Percentiles rank a stretch among this genome's conserved stretches.
Evolutionary conservation across 2,888 invertebrate genomes (phyloP).

Genomic region (Sinodicranocentrus sp.): DNA sequence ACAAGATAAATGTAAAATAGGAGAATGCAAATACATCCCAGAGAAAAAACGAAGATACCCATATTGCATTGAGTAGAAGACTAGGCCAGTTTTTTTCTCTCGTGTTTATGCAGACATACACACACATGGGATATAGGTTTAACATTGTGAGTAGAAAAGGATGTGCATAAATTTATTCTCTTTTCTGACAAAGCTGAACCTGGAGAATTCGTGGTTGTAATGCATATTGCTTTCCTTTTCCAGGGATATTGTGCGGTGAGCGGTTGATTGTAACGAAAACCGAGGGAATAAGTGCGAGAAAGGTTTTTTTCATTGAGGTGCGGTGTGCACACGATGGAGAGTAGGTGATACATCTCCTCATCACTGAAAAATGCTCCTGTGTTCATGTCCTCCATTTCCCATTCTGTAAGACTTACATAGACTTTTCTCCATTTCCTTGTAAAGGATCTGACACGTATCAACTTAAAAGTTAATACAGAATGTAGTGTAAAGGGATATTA

Average conservation of each 20-base stretch:
- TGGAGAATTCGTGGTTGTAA: slow-evolving; percentile 44
- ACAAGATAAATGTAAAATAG: background rate
- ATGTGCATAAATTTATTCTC: slow-evolving; percentile 62
- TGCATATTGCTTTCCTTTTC: slow-evolving; percentile 6
- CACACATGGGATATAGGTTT: background rate
- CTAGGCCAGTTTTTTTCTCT: background rate
- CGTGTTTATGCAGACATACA: background rate
- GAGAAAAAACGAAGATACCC: background rate
- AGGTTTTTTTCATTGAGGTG: slow-evolving; percentile 25
- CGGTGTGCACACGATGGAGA: background rate
- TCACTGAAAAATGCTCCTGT: slow-evolving; percentile 37
- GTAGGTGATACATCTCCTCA: slow-evolving; percentile 40
- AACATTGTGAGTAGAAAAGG: slow-evolving; percentile 20
- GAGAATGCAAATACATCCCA: slow-evolving; percentile 43
- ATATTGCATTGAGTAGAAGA: background rate
- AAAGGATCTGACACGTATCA: slow-evolving; percentile 61
- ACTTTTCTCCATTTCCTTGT: slow-evolving; percentile 41
- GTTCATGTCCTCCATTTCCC: slow-evolving; percentile 19
- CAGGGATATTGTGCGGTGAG: slow-evolving; percentile 20
- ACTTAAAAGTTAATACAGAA: slow-evolving; percentile 60
- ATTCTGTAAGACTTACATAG: slow-evolving; percentile 7
- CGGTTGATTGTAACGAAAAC: slow-evolving; percentile 60
- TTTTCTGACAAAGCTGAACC: slow-evolving; percentile 52
- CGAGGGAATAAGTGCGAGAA: slow-evolving; percentile 42
- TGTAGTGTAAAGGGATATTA: slow-evolving; percentile 11